phyloP scores from a whole-genome alignment of 2,113 vertebrate species.

The Callocephalon fimbriatum region DNA sequence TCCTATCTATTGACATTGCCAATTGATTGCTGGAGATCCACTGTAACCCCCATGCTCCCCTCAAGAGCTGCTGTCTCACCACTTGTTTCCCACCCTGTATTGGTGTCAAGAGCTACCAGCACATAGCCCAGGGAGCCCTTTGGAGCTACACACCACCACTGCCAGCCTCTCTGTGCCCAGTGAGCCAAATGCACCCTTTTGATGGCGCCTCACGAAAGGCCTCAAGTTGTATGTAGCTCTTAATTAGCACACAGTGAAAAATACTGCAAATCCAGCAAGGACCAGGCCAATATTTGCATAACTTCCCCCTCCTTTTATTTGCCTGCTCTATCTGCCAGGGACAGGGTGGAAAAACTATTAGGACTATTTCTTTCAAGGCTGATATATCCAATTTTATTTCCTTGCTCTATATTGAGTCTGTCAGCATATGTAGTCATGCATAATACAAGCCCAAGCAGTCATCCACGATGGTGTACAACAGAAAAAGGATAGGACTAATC shows the following conservation, averaged over 20 bases:
- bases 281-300: neutral
- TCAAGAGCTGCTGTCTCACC: neutral
- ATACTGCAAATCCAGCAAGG: neutral
- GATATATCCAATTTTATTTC: neutral
- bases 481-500: neutral
- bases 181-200: neutral
- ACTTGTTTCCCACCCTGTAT: neutral
- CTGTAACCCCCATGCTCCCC: neutral
- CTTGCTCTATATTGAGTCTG: neutral
- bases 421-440: neutral
- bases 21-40: fast-evolving
- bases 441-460: neutral
- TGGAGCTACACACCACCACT: neutral
- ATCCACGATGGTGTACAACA: neutral
- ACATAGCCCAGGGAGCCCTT: neutral
- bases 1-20: neutral
- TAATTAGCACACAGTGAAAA: neutral
- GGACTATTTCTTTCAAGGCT: neutral
- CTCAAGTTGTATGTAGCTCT: neutral
- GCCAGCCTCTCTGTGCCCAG: neutral
- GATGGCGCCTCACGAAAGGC: neutral
- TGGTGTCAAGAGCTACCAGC: neutral
- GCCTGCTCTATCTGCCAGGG: neutral
- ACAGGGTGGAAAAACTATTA: neutral
- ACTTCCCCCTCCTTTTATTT: neutral